phyloP scores from a whole-genome alignment of 2,888 invertebrate genomes.

The Drosophila longiperda region DNA sequence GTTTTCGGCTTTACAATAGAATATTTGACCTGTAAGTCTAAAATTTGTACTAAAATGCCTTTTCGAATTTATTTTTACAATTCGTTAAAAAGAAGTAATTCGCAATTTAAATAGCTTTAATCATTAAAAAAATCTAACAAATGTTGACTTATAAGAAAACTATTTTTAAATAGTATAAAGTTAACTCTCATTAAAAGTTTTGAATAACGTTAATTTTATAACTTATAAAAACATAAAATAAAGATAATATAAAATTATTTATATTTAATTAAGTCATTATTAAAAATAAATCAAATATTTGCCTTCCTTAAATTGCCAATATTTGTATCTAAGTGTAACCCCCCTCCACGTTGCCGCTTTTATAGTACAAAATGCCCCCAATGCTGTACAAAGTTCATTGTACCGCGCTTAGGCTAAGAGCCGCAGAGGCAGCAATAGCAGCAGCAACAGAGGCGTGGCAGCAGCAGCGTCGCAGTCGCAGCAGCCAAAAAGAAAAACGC shows the following conservation, averaged over 20 bases:
- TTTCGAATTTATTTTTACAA: background rate
- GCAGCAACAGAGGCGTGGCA: constrained; percentile 17
- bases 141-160: background rate
- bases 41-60: too few species aligned
- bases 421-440: constrained; percentile 52
- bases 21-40: too few species aligned
- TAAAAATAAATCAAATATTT: background rate
- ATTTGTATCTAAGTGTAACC: background rate
- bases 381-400: constrained; percentile 70
- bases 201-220: background rate
- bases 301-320: background rate
- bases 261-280: background rate
- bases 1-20: rapidly evolving
- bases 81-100: background rate
- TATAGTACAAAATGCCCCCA: constrained; percentile 25
- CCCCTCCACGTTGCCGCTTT: background rate
- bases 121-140: background rate
- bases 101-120: too few species aligned
- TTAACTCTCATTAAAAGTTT: background rate
- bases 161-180: background rate
- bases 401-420: constrained; percentile 77
- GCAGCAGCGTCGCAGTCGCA: constrained; percentile 21
- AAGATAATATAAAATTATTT: too few species aligned
- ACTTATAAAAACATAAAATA: too few species aligned
- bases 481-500: constrained; percentile 71